Percentiles rank a stretch among this genome's conserved stretches.
Conservation (phyloP, 2,888 invertebrate genomes). For the Mythimna ferrago region DNA sequence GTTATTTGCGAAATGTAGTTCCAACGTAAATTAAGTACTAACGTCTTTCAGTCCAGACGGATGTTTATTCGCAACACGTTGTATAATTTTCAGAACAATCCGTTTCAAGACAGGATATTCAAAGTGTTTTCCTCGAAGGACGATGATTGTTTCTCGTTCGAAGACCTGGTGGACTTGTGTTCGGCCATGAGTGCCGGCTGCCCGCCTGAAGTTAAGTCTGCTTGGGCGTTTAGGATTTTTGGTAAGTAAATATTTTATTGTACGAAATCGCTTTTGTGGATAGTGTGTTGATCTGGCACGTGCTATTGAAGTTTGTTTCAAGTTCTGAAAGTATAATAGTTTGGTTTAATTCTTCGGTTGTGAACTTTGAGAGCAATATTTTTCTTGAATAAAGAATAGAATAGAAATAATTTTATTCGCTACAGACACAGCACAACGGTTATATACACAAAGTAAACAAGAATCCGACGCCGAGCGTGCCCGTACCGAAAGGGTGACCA, state of each 20-base stretch:
- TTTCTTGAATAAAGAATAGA: not conserved
- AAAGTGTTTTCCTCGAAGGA: conserved; percentile 93
- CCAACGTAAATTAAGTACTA: too few species aligned
- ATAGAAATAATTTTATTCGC: too few species aligned
- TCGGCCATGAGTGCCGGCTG: conserved; percentile 94
- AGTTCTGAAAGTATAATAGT: conserved; percentile 29
- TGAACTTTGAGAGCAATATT: not conserved
- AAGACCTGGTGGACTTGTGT: conserved; percentile 94
- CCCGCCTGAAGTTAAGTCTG: conserved; percentile 93
- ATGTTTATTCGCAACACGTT: conserved; percentile 2
- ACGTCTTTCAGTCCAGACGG: too few species aligned
- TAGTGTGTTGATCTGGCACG: not conserved
- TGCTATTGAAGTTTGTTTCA: conserved; percentile 6
- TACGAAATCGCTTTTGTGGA: not conserved
- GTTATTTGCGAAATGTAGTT: too few species aligned
- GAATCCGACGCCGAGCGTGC: too few species aligned
- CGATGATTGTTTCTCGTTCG: conserved; percentile 93
- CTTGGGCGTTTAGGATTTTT: conserved; percentile 95
- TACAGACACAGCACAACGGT: too few species aligned
- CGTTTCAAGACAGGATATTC: conserved; percentile 93
- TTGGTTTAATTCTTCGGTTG: not conserved
- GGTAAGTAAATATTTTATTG: conserved; percentile 85
- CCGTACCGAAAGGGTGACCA: too few species aligned
- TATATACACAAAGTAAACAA: too few species aligned
- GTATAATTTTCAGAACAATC: conserved; percentile 92